phyloP scores from a whole-genome alignment of 2,888 invertebrate genomes.

The Parnassius mnemosyne region DNA sequence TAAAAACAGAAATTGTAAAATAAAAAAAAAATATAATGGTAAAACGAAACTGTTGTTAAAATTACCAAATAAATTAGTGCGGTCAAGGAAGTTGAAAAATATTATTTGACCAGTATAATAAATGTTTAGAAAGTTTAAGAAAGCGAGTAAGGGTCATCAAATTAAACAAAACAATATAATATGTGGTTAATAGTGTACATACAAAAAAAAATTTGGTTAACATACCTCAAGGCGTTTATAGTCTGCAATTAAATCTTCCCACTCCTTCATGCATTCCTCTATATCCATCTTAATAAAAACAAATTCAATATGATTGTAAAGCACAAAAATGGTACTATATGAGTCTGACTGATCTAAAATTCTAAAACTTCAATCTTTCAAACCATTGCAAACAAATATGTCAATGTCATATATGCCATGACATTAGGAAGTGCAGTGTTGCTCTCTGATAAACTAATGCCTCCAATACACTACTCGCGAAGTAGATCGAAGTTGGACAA shows the following conservation, averaged over 20 bases:
- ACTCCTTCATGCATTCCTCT: slow-evolving; percentile 85
- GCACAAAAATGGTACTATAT: slow-evolving; percentile 6
- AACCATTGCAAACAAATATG: too few relatives aligned
- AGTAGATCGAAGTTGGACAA: too few relatives aligned
- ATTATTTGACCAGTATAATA: not conserved
- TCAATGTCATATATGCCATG: too few relatives aligned
- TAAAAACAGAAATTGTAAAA: too few relatives aligned
- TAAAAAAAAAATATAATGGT: too few relatives aligned
- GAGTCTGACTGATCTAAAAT: too few relatives aligned
- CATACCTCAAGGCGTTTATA: slow-evolving; percentile 90
- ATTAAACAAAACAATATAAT: slow-evolving; percentile 19
- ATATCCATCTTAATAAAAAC: slow-evolving; percentile 71
- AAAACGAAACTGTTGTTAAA: too few relatives aligned
- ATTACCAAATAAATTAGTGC: too few relatives aligned
- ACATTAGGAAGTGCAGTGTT: too few relatives aligned
- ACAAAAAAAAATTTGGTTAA: not conserved
- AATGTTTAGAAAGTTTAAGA: slow-evolving; percentile 10
- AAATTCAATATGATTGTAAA: slow-evolving; percentile 6
- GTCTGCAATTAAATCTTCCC: slow-evolving; percentile 89
- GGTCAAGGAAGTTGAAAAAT: not conserved
- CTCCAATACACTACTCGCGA: too few relatives aligned
- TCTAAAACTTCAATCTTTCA: too few relatives aligned
- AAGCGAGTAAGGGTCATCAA: slow-evolving; percentile 14
- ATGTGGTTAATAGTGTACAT: slow-evolving; percentile 25
- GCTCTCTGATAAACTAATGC: too few relatives aligned